phyloP scores from a whole-genome alignment of 2,888 invertebrate species.

The Tetranychus piercei region DNA sequence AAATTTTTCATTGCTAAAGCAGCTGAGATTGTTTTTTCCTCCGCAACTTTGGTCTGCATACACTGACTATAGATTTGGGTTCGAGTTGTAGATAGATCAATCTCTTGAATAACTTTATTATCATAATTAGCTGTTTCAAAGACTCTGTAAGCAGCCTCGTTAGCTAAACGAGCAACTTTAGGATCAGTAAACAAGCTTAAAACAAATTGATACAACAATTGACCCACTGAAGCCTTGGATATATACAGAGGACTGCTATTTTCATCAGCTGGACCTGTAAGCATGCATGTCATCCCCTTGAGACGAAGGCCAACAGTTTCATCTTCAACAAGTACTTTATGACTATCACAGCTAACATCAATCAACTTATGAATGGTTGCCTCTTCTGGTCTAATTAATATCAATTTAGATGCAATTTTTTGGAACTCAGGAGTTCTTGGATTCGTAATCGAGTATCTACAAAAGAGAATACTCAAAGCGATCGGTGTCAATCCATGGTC shows the following conservation, averaged over 20 bases:
- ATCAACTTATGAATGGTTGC: neutral
- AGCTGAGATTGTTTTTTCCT: too few species aligned
- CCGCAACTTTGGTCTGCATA: neutral
- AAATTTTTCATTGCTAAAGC: too few species aligned
- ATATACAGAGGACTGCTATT: neutral
- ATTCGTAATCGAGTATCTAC: neutral
- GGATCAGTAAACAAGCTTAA: neutral
- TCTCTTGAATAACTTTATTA: neutral
- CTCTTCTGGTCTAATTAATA: neutral
- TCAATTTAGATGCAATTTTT: neutral
- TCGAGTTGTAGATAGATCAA: neutral
- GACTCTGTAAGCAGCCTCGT: neutral
- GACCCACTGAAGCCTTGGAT: neutral
- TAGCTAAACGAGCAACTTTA: neutral
- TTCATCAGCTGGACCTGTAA: neutral
- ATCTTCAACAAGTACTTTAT: neutral
- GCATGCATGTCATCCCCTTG: neutral
- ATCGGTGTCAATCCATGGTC: neutral
- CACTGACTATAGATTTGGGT: neutral
- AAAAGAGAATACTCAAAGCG: neutral
- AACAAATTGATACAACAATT: neutral
- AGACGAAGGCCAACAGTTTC: neutral
- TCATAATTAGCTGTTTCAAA: neutral
- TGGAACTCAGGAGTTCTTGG: neutral
- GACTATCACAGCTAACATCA: neutral